phyloP scores from a whole-genome alignment of 2,113 vertebrate species.

The Mustelus asterias region DNA sequence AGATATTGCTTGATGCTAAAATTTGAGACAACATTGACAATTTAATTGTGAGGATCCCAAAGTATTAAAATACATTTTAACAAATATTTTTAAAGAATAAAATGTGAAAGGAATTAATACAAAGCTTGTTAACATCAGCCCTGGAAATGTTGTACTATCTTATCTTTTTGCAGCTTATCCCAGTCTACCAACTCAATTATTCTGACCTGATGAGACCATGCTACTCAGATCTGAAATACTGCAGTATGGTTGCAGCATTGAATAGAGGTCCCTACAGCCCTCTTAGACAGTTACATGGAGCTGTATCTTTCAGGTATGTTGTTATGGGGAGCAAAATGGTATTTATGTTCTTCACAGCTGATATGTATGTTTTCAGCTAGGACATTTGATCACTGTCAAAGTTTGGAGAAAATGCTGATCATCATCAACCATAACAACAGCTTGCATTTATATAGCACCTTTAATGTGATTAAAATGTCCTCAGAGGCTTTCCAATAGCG shows the following conservation, averaged over 20 bases:
- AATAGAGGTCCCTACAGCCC: not conserved
- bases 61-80: not conserved
- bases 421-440: not conserved
- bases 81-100: not conserved
- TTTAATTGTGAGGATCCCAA: not conserved
- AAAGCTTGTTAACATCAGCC: not conserved
- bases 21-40: not conserved
- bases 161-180: constrained; percentile 20
- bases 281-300: not conserved
- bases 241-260: not conserved
- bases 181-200: not conserved
- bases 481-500: not conserved
- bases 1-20: not conserved
- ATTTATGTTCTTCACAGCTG: not conserved
- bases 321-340: not conserved
- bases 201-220: not conserved
- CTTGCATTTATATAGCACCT: not conserved
- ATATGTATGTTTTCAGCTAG: not conserved
- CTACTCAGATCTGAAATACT: not conserved
- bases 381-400: not conserved
- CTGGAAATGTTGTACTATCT: not conserved
- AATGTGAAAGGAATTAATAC: not conserved
- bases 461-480: not conserved
- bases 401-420: not conserved
- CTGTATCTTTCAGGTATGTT: not conserved